Conservation (phyloP, 2,888 invertebrate species). For the Hypena proboscidalis region DNA sequence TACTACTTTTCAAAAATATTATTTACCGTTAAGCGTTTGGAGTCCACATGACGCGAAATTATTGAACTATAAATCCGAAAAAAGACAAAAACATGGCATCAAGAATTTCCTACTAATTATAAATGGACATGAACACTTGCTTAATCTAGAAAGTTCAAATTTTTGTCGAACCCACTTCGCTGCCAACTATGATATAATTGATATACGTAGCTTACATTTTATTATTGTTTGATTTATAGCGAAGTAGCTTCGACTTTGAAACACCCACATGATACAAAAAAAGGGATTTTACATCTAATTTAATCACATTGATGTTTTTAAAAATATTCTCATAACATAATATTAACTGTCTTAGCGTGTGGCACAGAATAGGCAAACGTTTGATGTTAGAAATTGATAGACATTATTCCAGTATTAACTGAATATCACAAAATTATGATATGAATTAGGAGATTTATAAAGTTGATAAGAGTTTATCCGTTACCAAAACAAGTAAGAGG, state of each 20-base stretch:
- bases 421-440: too few relatives aligned
- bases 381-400: too few relatives aligned
- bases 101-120: conserved; percentile 7
- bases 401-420: too few relatives aligned
- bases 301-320: conserved; percentile 37
- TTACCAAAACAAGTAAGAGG: too few relatives aligned
- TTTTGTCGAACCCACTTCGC: conserved; percentile 27
- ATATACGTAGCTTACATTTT: conserved; percentile 33
- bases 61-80: neutral
- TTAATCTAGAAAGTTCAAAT: conserved; percentile 20
- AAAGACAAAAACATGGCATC: neutral
- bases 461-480: too few relatives aligned
- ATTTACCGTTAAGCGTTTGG: too few relatives aligned
- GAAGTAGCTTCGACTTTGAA: conserved; percentile 34
- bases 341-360: too few relatives aligned
- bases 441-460: too few relatives aligned
- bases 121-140: conserved; percentile 14
- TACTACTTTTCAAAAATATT: too few relatives aligned
- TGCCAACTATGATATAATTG: conserved; percentile 31
- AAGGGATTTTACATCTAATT: conserved; percentile 29
- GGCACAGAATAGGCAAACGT: too few relatives aligned
- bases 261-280: conserved; percentile 29
- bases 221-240: conserved; percentile 34
- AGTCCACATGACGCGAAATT: neutral
- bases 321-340: too few relatives aligned